These are phyloP conservation scores for Drosophila bifasciata DNA, from an alignment of 1,140 invertebrate genomes.

Conservation along the genomic window DNA sequence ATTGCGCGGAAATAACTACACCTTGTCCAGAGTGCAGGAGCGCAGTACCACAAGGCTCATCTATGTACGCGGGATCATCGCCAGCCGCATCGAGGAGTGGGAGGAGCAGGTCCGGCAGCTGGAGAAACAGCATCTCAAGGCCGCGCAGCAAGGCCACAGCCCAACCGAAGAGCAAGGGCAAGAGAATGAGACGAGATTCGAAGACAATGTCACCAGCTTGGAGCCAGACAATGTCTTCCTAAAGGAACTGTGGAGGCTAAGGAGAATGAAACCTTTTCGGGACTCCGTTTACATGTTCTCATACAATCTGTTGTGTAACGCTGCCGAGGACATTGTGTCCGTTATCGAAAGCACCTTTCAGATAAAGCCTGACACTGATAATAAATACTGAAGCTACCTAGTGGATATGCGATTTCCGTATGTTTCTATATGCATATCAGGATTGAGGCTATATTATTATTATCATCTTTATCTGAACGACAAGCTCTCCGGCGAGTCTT, in stretches of 20 bases:
- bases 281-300: conserved; percentile 56
- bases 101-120: conserved; percentile 29
- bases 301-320: conserved; percentile 45
- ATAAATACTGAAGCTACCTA: too few species aligned
- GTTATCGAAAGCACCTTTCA: conserved; percentile 63
- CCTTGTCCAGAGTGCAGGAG: conserved; percentile 3
- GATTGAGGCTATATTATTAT: too few species aligned
- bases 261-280: conserved; percentile 19
- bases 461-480: too few species aligned
- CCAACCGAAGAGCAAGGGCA: too few species aligned
- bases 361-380: conserved; percentile 2
- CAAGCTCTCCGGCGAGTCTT: too few species aligned
- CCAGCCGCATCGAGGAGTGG: conserved; percentile 57
- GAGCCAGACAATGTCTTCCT: too few species aligned
- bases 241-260: neutral
- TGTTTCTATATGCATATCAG: too few species aligned
- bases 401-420: too few species aligned
- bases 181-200: too few species aligned
- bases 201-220: too few species aligned
- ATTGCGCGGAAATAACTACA: conserved; percentile 12
- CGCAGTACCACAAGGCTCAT: conserved; percentile 23
- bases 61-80: conserved; percentile 63
- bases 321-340: conserved; percentile 63
- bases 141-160: neutral
- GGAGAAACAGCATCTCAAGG: neutral